Conservation (phyloP, 2,797 vertebrate genomes). For the Argya squamiceps region DNA sequence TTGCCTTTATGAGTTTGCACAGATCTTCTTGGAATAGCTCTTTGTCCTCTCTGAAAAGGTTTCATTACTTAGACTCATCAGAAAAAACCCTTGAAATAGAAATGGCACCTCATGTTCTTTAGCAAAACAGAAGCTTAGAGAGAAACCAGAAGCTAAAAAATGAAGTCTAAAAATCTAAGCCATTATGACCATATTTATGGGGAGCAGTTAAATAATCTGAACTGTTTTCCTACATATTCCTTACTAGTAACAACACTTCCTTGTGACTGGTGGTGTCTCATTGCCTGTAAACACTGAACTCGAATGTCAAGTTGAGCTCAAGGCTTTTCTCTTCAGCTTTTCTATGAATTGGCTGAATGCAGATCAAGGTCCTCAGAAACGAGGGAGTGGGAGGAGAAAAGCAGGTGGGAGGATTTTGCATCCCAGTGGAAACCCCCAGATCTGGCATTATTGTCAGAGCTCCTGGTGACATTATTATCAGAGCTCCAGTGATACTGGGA, state of each 20-base stretch:
- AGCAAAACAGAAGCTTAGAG: not conserved
- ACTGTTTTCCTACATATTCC: not conserved
- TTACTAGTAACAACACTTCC: not conserved
- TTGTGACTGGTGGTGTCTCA: not conserved
- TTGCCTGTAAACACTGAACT: not conserved
- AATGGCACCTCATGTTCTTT: not conserved
- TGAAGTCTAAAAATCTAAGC: not conserved
- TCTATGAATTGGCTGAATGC: not conserved
- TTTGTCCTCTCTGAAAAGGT: not conserved
- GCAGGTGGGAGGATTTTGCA: not conserved
- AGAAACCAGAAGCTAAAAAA: not conserved
- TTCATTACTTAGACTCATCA: not conserved
- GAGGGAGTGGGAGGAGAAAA: not conserved
- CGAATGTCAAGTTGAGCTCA: not conserved
- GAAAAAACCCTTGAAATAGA: not conserved
- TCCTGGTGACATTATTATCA: not conserved
- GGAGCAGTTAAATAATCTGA: not conserved
- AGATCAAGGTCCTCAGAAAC: not conserved
- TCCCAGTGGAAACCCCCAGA: not conserved
- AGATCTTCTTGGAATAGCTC: not conserved
- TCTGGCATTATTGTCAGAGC: not conserved
- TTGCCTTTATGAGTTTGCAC: not conserved
- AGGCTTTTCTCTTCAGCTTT: not conserved
- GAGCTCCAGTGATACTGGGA: not conserved
- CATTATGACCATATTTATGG: not conserved